phyloP scores from a whole-genome alignment of 2,888 invertebrate genomes.

The Drosophila hamatofila region DNA sequence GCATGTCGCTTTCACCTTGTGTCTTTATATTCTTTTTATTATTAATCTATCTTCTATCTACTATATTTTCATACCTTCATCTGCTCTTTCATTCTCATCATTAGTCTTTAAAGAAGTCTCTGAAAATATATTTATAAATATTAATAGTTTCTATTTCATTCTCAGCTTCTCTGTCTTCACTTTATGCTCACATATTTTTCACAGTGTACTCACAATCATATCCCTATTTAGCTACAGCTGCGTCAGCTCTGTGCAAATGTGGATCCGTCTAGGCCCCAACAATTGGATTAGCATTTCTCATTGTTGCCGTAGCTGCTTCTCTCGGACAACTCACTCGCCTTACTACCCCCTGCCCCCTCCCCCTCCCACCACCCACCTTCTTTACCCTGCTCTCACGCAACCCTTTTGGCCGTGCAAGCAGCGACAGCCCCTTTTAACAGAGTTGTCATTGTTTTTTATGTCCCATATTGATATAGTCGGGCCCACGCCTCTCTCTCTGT shows the following conservation, averaged over 20 bases:
- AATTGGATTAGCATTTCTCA: constrained; percentile 76
- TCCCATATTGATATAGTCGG: constrained; percentile 58
- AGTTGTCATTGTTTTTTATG: constrained; percentile 77
- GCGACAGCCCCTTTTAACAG: constrained; percentile 37
- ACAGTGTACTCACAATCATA: constrained; percentile 45
- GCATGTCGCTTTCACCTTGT: too few species aligned
- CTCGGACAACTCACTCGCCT: neutral
- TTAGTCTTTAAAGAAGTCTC: neutral
- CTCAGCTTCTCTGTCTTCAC: neutral
- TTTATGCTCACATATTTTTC: neutral
- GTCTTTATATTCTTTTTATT: neutral
- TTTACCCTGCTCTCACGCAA: neutral
- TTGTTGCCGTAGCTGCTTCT: constrained; percentile 15
- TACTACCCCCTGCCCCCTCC: neutral
- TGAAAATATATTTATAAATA: too few species aligned
- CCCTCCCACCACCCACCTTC: fast-evolving
- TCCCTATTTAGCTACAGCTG: constrained; percentile 50
- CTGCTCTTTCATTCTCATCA: neutral
- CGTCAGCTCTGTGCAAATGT: constrained; percentile 38
- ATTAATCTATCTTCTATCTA: neutral
- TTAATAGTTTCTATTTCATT: neutral
- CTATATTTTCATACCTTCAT: too few species aligned
- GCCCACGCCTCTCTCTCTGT: neutral
- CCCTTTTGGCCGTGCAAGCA: constrained; percentile 2
- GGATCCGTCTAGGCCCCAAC: constrained; percentile 45